Percentiles rank a stretch among this genome's conserved stretches.
Conservation (phyloP, 2,113 vertebrate genomes). For the Lutjanus erythropterus region DNA sequence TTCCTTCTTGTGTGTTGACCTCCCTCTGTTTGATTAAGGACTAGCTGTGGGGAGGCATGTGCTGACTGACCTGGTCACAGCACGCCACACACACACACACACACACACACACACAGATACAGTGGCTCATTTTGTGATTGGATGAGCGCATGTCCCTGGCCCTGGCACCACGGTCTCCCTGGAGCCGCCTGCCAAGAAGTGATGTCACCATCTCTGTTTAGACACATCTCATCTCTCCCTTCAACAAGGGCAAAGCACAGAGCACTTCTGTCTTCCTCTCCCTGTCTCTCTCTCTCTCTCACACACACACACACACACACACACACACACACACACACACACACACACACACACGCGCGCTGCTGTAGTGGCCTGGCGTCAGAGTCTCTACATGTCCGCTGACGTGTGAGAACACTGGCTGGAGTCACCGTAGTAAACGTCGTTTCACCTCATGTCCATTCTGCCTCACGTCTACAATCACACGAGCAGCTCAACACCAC, state of each 20-base stretch:
- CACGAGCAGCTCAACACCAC: neutral
- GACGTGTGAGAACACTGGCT: neutral
- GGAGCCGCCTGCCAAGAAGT: conserved; percentile 72
- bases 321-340: neutral
- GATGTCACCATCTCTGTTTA: conserved; percentile 76
- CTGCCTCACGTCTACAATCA: neutral
- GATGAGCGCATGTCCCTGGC: conserved; percentile 54
- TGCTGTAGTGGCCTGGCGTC: conserved; percentile 3
- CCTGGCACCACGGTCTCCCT: conserved; percentile 62
- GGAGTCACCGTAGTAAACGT: neutral
- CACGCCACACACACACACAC: conserved; percentile 21
- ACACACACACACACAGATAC: conserved; percentile 22
- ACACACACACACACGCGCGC: conserved; percentile 10
- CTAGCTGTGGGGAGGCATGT: conserved; percentile 61
- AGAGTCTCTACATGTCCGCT: neutral
- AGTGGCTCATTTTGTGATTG: conserved; percentile 61
- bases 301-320: neutral
- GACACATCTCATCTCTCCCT: conserved; percentile 68
- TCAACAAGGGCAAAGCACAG: conserved; percentile 63
- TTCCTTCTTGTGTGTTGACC: conserved; percentile 48
- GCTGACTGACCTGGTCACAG: conserved; percentile 66
- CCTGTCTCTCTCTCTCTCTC: conserved; percentile 33
- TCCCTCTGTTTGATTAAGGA: conserved; percentile 70
- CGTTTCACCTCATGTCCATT: neutral
- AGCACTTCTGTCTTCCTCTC: conserved; percentile 37